Base-by-base conservation (phyloP, 2,888 invertebrate species). In the Teleiodes luculella region DNA sequence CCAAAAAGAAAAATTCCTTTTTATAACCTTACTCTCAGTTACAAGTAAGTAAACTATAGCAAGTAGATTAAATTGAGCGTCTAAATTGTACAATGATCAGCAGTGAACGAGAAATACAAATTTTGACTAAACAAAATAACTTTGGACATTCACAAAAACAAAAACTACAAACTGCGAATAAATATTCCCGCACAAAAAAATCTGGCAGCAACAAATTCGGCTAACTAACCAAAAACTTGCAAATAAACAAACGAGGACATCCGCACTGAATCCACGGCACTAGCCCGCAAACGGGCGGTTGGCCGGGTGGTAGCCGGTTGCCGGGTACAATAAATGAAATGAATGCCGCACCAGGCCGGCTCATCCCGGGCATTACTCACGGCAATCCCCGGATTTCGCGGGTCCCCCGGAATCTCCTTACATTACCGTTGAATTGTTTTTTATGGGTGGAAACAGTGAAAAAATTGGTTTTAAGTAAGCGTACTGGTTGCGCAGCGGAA, bases 281-380 rank as follows among this genome's bases (percentile, higher is more conserved):
- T 43, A 13, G 10, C 24, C 18, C 43, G 1, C 4, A 13, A 41
- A 20, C 2, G n/a, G n/a, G n/a, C n/a, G n/a, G n/a, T n/a, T n/a
- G n/a, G n/a, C n/a, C n/a, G n/a, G n/a, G n/a, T n/a, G n/a, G 18
- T 18, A 11, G 43, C 33, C 31, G 52, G 52, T 48, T 41, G 48
- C 8, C 10, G 3, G 16, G 50, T 39, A 20, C 47, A 61, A 70
- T 70, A 68, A 70, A 65, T 65, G 63, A 67, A 65, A 68, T 63
- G 57, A 67, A 70, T 68, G 66, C 57, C 13, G 16, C 18, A 41
- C 58, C 49, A 58, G 52, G 59, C 58, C 60, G 60, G 53, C 31
- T 43, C 53, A 52, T 41, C 57, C 54, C 39, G 54, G 35, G 49
- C 68, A 70, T 70, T 68, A 70, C 61, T 70, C 70, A 70, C 54